Base-by-base conservation (phyloP, 2,888 invertebrate species). In the Hyposoter dolosus region DNA sequence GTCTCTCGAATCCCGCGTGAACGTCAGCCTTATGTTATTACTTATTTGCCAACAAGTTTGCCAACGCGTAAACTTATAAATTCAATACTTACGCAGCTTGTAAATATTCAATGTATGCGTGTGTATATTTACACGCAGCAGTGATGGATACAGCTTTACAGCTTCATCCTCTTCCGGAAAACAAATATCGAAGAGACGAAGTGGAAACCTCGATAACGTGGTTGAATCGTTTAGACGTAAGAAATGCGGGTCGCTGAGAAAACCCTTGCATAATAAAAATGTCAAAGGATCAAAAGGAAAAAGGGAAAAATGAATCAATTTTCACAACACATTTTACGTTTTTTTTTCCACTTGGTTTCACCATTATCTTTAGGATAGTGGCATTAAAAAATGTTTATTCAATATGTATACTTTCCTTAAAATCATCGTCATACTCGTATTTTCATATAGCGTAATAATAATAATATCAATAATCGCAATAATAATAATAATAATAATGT, bases 401-500 rank as follows among this genome's bases (percentile, higher is more conserved):
- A 92, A 93, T 93, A 93, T 92, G 93, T 93, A 93, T 94, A 94
- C 94, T 94, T 93, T 94, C 92, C 93, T 94, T 93, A 93, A 93
- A 93, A 93, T 93, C 93, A 93, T 88, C 88, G 79, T 93, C 92
- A 90, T 93, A 93, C 92, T 94, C 92, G 90, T 93, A 93, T 92
- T 93, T 90, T 93, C 91, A 89, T 92, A 91, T 85, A 89, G 93
- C 92, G 89, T 92, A 91, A 92, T 93, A 88, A 78, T 77, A 83
- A 80, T 85, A 77, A 75, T 84, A 68, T 76, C 77, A 79, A 84
- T 76, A 56, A 50, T 85, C 60, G 71, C 78, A 81, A 85, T 82
- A 65, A 86, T 86, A 86, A 85, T 85, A 85, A 89, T 90, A 63
- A 89, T 32, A 32, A n/a, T 35, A 40, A 40, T 40, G 40, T 40